Base-by-base conservation (phyloP, 2,113 vertebrate species). In the Prolemur simus region DNA sequence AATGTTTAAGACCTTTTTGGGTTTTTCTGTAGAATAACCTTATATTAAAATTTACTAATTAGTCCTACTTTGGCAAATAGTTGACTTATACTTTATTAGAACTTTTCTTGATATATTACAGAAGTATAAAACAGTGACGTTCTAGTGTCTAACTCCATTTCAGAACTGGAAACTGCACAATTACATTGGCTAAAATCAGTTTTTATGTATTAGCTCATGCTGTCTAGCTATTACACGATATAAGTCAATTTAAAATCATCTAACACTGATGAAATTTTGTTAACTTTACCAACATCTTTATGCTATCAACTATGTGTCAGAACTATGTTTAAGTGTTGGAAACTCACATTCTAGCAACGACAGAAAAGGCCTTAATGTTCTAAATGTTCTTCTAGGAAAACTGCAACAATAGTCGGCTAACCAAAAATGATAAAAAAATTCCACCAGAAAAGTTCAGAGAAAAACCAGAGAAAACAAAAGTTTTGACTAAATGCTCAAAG, bases 81-180 rank as follows among this genome's bases (percentile, higher is more conserved):
- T 80, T 96, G 60, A 95, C 69, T 86, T 90, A 71, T 0, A 78
- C 20, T 81, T 93, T 52, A 93, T 49, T 63, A 89, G 20, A 86
- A 95, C 13, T 71, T 63, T 88, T 92, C 49, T 49, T 73, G 27
- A 82, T 54, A 56, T 15, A 54, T 66, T 95, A 87, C 21, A 82
- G 45, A 89, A 87, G 21, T 52, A 56, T 80, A 86, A 56, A 91
- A 82, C 39, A 89, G 45, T 80, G 89, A 93, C 0, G 4, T 74
- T 92, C 89, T 93, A 95, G 97, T 97, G 97, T 97, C n/a, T 78
- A 97, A 95, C 54, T 97, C 81, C 96, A 96, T 94, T 98, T 97
- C 97, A 95, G 60, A 97, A 49, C 39, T 90, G 37, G 92, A 96
- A 91, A 97, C 83, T 60, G 74, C 52, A 91, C 64, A 56, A 8